A percentile compares a stretch with the other conserved stretches of the same genome.
phyloP scores from a whole-genome alignment of 2,888 invertebrate genomes.

The Drosophila koepferae region DNA sequence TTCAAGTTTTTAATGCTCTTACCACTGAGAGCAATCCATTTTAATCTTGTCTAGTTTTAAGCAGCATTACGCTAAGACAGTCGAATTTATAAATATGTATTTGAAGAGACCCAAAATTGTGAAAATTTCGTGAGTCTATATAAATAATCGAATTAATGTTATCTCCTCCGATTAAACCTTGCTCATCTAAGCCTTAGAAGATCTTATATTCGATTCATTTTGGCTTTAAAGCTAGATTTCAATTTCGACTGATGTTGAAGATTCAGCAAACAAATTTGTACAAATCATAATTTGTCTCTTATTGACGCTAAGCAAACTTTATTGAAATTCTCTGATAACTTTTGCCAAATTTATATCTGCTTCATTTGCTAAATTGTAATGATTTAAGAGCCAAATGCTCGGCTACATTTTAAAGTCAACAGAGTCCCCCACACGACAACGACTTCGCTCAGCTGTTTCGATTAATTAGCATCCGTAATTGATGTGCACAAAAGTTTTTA shows the following conservation, averaged over 20 bases:
- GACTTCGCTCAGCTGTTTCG: conserved; percentile 66
- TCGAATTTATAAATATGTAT: not conserved
- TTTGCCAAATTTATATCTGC: not conserved
- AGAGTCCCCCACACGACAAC: conserved; percentile 24
- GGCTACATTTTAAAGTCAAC: conserved; percentile 46
- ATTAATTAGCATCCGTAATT: conserved; percentile 84
- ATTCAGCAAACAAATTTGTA: no score
- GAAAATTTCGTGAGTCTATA: not conserved
- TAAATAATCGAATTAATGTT: no score
- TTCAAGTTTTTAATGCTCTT: conserved; percentile 34
- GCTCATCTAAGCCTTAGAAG: no score
- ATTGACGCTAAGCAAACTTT: no score
- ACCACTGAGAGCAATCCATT: conserved; percentile 14
- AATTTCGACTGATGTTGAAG: no score
- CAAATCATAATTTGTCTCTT: not conserved
- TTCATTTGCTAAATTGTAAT: not conserved
- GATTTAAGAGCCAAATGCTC: conserved; percentile 14
- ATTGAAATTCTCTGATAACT: not conserved
- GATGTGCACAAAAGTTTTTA: conserved; percentile 82
- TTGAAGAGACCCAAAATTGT: not conserved
- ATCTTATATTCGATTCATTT: no score
- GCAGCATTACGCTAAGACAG: not conserved
- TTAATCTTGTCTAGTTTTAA: conserved; percentile 27
- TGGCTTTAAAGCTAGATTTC: no score
- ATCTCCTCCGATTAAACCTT: no score